A percentile compares a stretch with the other conserved stretches of the same genome.
These are phyloP conservation scores for Panthera tigris DNA, from an alignment of 2,113 vertebrate species.

Conservation along the genomic window DNA sequence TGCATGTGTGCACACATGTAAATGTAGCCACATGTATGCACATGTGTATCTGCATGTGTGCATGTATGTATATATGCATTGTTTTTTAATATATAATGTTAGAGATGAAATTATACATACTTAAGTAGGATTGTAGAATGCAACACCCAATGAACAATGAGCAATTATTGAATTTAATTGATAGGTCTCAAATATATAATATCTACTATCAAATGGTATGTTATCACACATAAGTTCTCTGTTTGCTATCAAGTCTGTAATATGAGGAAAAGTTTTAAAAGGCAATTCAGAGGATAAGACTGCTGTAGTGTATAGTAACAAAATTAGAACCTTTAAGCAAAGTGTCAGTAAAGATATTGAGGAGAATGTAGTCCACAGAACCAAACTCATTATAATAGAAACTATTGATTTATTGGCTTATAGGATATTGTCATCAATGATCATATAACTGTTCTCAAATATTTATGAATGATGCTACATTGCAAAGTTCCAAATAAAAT, in stretches of 20 bases:
- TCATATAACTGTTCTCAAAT: background rate
- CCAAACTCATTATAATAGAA: background rate
- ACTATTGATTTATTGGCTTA: background rate
- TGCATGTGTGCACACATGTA: no score
- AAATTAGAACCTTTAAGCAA: background rate
- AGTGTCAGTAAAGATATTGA: background rate
- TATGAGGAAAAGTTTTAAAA: background rate
- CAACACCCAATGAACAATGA: background rate
- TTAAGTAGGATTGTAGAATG: background rate
- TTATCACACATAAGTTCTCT: background rate
- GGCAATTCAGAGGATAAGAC: background rate
- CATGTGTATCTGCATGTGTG: background rate
- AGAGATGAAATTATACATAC: background rate
- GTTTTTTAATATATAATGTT: background rate
- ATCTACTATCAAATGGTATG: background rate
- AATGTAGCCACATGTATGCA: no score
- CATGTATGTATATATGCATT: no score
- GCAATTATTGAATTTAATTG: background rate
- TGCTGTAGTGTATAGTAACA: background rate
- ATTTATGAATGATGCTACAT: background rate
- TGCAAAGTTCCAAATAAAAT: background rate
- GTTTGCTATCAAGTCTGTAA: background rate
- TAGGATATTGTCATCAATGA: background rate
- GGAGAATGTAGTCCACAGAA: background rate
- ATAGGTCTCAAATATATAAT: background rate